phyloP scores from a whole-genome alignment of 2,797 vertebrate species.

The Poecile montanus region DNA sequence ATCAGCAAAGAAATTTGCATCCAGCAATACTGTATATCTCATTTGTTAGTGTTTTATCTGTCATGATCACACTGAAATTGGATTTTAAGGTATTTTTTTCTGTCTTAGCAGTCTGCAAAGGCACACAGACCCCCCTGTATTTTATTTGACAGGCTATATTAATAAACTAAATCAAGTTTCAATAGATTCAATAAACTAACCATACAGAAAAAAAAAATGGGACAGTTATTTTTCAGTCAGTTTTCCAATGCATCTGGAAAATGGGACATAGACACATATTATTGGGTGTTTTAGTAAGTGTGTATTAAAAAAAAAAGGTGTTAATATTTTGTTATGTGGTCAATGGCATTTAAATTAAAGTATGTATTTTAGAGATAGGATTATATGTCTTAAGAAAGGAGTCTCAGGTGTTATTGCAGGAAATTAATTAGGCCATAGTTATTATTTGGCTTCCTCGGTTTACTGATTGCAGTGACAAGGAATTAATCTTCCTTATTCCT shows the following conservation, averaged over 20 bases:
- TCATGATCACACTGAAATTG: neutral
- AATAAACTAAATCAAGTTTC: neutral
- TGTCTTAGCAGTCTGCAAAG: neutral
- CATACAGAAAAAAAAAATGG: neutral
- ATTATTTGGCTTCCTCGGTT: neutral
- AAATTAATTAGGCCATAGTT: neutral
- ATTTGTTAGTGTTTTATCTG: conserved; percentile 5
- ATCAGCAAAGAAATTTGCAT: conserved; percentile 1
- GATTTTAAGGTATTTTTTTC: neutral
- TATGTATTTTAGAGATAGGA: neutral
- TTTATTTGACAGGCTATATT: neutral
- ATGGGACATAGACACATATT: neutral
- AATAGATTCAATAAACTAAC: neutral
- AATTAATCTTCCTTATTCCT: neutral
- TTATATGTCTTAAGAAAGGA: neutral
- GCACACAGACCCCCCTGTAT: neutral
- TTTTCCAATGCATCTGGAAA: neutral
- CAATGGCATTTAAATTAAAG: conserved; percentile 35
- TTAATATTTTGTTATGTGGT: neutral
- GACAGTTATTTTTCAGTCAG: neutral
- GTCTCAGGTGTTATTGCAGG: neutral
- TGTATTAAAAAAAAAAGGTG: neutral
- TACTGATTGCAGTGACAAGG: neutral
- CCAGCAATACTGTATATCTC: neutral
- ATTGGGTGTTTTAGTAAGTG: neutral